These are phyloP conservation scores for Erethizon dorsatum DNA, from an alignment of 2,797 vertebrate species.

Conservation along the genomic window DNA sequence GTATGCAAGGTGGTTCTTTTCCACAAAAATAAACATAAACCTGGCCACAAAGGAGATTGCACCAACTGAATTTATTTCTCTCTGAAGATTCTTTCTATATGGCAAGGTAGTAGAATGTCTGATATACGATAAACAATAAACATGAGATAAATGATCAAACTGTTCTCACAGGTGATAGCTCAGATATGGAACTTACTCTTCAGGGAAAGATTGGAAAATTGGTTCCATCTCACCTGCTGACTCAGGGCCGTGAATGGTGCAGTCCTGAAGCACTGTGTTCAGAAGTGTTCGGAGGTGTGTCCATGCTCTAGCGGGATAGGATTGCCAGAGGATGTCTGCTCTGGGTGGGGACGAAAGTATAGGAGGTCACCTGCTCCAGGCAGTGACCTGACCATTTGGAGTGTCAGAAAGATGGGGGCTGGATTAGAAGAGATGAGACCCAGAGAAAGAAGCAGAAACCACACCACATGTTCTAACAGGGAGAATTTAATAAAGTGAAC, in stretches of 20 bases:
- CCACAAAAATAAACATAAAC: constrained; percentile 1
- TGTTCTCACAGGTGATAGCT: not conserved
- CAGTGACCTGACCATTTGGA: not conserved
- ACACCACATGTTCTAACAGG: not conserved
- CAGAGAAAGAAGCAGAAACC: not conserved
- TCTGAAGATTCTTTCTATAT: not conserved
- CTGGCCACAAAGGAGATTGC: not conserved
- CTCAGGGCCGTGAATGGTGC: not conserved
- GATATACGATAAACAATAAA: not conserved
- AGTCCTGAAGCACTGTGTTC: not conserved
- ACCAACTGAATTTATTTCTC: not conserved
- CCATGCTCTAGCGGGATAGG: not conserved
- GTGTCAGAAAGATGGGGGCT: not conserved
- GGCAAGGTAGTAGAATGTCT: not conserved
- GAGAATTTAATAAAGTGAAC: not conserved
- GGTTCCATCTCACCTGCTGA: not conserved
- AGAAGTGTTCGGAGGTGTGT: not conserved
- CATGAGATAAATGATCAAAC: not conserved
- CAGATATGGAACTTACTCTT: not conserved
- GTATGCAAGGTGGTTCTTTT: not conserved
- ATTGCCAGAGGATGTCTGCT: not conserved
- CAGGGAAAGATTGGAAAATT: not conserved
- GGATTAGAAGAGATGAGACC: not conserved
- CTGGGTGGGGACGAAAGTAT: rapidly evolving
- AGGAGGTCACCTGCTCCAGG: not conserved